Base-by-base conservation (phyloP, 2,113 vertebrate genomes). In the Gasterosteus nipponicus region DNA sequence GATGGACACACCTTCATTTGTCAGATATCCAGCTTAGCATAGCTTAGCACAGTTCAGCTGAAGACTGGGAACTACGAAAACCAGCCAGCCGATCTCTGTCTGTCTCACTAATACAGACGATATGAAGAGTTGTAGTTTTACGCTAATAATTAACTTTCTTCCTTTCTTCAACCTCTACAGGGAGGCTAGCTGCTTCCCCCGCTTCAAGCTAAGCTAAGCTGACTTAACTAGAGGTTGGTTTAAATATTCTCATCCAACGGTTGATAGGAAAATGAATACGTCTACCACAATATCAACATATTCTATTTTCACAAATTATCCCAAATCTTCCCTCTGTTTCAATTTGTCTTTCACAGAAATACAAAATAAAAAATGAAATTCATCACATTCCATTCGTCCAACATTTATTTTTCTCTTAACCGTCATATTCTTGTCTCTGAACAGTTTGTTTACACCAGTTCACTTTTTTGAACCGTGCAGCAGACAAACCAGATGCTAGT, bases 401-500 rank as follows among this genome's bases (percentile, higher is more conserved):
- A 54, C 41, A 72, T 5, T 56, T 49, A 69, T 70, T 33, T 68
- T 47, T 74, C 33, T 81, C 33, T 69, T 8, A 51, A 54, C 33
- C 8, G 5, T 53, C 19, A 31, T 5, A 51, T 68, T 56, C 42
- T 31, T 58, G 61, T 51, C 71, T 75, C 41, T 38, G 41, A 65
- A 89, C 81, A 81, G 19, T 68, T 71, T 86, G 75, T 83, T 66
- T 53, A 62, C 54, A 46, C 29, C n/a, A 5, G 4, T 47, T 69
- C 63, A 29, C 49, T 46, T 10, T 41, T 54, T 58, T 70, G 29
- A 57, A 60, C 22, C 10, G 22, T 5, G 22, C 47, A 18, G 31
- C 0, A 10, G 33, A 46, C 61, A 4, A 62, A 78, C 18, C 57
- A 19, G 16, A 54, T 3, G 5, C 22, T 38, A 9, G 41, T 64